These are phyloP conservation scores for Lacerta agilis DNA, from an alignment of 2,797 vertebrate genomes.

Conservation along the genomic window DNA sequence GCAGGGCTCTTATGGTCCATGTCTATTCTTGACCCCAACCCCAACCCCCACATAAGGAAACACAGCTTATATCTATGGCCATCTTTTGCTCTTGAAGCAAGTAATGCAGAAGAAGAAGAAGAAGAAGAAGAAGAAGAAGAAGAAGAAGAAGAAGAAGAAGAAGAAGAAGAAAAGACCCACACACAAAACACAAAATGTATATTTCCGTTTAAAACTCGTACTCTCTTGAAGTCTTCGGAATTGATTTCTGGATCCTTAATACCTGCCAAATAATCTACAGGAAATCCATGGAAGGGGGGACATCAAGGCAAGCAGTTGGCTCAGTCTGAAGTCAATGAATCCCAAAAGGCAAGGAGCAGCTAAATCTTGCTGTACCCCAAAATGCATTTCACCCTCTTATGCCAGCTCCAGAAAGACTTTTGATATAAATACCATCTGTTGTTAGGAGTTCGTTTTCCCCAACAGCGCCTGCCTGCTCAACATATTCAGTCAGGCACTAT, in stretches of 20 bases:
- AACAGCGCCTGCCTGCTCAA: background rate
- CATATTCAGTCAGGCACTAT: too few relatives aligned
- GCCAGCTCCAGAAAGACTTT: background rate
- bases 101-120: background rate
- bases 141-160: background rate
- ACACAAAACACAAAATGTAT: background rate
- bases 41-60: too few relatives aligned
- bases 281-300: background rate
- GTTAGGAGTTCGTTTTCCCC: background rate
- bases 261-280: background rate
- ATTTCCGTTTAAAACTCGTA: background rate
- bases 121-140: background rate
- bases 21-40: too few relatives aligned
- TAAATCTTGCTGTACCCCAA: background rate
- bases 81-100: background rate
- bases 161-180: background rate
- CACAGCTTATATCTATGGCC: too few relatives aligned
- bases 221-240: background rate
- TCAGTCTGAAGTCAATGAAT: background rate
- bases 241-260: background rate
- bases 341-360: background rate
- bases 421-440: background rate
- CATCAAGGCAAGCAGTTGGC: background rate
- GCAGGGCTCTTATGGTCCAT: too few relatives aligned
- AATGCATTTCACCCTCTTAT: background rate